phyloP scores from a whole-genome alignment of 2,888 invertebrate genomes.

The Ferrisia virgata region DNA sequence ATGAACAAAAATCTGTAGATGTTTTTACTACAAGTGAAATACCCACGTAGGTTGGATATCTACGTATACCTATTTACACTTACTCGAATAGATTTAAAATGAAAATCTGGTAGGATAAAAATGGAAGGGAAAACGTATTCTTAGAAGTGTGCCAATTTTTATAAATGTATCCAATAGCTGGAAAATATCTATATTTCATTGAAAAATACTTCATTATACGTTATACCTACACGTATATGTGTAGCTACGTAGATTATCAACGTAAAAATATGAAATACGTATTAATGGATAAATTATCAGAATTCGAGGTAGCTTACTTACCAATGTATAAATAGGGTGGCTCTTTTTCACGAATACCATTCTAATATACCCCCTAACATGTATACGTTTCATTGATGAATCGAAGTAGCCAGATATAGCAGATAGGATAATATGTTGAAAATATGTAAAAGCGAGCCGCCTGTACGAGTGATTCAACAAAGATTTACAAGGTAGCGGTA shows the following conservation, averaged over 20 bases:
- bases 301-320: not conserved
- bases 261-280: not conserved
- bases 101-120: not conserved
- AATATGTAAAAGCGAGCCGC: constrained; percentile 16
- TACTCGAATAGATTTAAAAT: not conserved
- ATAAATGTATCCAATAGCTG: not conserved
- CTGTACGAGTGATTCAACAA: constrained; percentile 38
- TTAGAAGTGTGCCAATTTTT: not conserved
- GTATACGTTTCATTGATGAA: constrained; percentile 39
- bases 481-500: constrained; percentile 45
- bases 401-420: constrained; percentile 1
- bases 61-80: no score
- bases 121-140: not conserved
- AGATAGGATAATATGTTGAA: constrained; percentile 6
- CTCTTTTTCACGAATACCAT: constrained; percentile 24
- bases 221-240: no score
- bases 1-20: no score
- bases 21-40: no score
- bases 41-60: no score
- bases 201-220: not conserved
- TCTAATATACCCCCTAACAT: no score
- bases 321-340: not conserved
- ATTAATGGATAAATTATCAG: constrained; percentile 32
- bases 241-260: constrained; percentile 13
- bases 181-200: not conserved